Conservation (phyloP, 2,113 vertebrate genomes). For the Mus pahari region DNA sequence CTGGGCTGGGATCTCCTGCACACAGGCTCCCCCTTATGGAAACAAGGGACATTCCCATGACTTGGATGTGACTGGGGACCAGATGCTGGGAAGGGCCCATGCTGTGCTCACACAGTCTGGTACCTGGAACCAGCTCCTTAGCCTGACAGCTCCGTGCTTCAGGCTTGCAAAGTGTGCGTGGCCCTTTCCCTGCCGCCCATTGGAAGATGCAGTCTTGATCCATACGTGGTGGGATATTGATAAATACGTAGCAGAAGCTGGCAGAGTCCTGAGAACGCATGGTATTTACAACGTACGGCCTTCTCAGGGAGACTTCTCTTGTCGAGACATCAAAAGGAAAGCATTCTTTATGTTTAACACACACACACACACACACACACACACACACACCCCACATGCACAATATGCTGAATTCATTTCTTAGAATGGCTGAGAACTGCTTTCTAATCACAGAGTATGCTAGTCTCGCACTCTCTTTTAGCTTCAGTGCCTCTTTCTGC, state of each 20-base stretch:
- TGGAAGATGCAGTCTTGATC: neutral
- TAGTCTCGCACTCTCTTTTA: neutral
- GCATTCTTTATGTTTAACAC: neutral
- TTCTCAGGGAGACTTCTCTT: neutral
- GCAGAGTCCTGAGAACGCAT: slow-evolving; percentile 8
- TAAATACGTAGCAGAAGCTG: neutral
- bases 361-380: neutral
- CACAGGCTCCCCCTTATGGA: slow-evolving; percentile 90
- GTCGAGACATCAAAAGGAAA: slow-evolving; percentile 44
- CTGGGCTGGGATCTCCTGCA: slow-evolving; percentile 82
- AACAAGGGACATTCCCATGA: slow-evolving; percentile 73
- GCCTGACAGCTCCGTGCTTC: fast-evolving
- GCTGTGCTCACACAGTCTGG: neutral
- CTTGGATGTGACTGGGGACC: neutral
- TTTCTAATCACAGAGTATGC: neutral
- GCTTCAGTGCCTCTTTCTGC: neutral
- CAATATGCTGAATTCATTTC: neutral
- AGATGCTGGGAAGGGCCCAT: neutral
- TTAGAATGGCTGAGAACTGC: neutral
- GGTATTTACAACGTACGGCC: neutral
- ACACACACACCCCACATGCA: neutral
- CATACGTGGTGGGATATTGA: neutral
- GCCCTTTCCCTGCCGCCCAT: neutral
- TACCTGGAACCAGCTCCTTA: neutral
- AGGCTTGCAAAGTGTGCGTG: neutral